Evolutionary conservation across 2,888 invertebrate species (phyloP).

Genomic region (Rhorus exstirpatorius): DNA sequence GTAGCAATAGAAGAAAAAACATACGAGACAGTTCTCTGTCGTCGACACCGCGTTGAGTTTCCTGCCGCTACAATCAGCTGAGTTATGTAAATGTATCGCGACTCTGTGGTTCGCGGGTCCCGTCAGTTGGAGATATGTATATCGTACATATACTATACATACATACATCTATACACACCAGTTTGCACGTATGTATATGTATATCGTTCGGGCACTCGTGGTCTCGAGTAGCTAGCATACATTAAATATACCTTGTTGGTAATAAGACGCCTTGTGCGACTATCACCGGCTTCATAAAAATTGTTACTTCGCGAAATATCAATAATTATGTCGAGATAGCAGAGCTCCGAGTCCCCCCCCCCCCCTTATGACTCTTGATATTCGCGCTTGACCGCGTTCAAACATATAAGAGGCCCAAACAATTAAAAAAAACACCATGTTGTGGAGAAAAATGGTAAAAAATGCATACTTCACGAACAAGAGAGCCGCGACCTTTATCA

Average conservation of each 20-base stretch:
- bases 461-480: slow-evolving; percentile 23
- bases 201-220: not conserved
- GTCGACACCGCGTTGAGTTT: slow-evolving; percentile 54
- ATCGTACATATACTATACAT: not conserved
- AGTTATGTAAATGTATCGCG: slow-evolving; percentile 78
- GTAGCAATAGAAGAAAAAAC: not conserved
- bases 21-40: not conserved
- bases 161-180: not conserved
- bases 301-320: slow-evolving; percentile 30
- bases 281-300: slow-evolving; percentile 11
- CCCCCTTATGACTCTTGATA: slow-evolving; percentile 50
- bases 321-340: slow-evolving; percentile 43
- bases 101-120: slow-evolving; percentile 43
- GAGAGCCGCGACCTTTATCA: slow-evolving; percentile 52
- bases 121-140: not conserved
- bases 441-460: slow-evolving; percentile 8
- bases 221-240: slow-evolving; percentile 19
- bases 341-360: slow-evolving; percentile 16
- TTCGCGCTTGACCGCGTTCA: slow-evolving; percentile 52
- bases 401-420: slow-evolving; percentile 18
- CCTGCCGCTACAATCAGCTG: slow-evolving; percentile 60
- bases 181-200: slow-evolving; percentile 23
- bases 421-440: not conserved
- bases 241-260: not conserved
- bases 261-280: slow-evolving; percentile 27